Evolutionary conservation across 35 echinoderm and acorn worm species (phyloP).

Genomic region (Amphiura filiformis): DNA sequence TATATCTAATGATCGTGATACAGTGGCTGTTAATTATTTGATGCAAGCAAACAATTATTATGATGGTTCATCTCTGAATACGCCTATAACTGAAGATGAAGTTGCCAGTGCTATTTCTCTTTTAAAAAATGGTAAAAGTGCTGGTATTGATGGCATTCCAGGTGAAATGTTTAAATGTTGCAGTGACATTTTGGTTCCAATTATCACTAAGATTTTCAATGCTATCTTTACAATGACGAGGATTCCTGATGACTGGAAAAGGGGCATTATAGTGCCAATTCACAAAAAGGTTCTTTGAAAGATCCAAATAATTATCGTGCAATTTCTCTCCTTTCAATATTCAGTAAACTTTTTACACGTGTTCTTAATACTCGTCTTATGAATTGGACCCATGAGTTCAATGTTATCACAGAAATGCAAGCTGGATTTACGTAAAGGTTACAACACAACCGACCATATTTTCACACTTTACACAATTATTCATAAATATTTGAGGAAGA

Average conservation of each 20-base stretch:
- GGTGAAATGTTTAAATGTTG: neutral
- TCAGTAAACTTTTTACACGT: neutral
- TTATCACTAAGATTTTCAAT: neutral
- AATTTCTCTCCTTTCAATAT: neutral
- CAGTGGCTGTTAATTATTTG: neutral
- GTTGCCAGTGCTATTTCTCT: neutral
- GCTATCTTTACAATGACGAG: neutral
- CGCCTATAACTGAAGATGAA: neutral
- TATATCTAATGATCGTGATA: neutral
- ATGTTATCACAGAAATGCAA: neutral
- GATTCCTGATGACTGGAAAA: neutral
- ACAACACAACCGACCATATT: constrained; percentile 8
- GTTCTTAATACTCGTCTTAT: neutral
- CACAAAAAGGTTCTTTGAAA: neutral
- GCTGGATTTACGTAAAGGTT: constrained; percentile 11
- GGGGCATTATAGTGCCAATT: neutral
- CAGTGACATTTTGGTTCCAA: neutral
- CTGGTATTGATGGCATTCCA: neutral
- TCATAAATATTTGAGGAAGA: constrained; percentile 12
- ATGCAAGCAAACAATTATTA: neutral
- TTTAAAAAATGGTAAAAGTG: neutral
- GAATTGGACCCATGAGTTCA: neutral
- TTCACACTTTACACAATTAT: neutral
- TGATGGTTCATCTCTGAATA: neutral
- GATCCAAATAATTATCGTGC: neutral